These are phyloP conservation scores for Antennarius maculatus DNA, from an alignment of 2,797 vertebrate species.

Conservation along the genomic window DNA sequence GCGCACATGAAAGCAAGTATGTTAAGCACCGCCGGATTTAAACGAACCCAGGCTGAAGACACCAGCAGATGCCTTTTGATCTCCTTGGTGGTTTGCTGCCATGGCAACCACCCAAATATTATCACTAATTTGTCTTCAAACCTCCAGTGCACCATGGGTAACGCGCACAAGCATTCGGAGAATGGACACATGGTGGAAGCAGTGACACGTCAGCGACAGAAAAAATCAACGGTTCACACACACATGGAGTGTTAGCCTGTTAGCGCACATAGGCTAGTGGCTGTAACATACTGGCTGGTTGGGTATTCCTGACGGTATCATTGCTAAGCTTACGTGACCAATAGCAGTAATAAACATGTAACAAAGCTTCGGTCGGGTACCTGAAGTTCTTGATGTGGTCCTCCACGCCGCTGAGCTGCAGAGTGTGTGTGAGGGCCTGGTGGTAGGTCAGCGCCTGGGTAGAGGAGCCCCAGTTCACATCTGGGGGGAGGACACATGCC, in stretches of 20 bases:
- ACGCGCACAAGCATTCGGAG: neutral
- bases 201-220: too few relatives aligned
- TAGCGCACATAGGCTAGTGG: too few relatives aligned
- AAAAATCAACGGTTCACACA: too few relatives aligned
- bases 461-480: constrained; percentile 99
- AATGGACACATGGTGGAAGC: neutral
- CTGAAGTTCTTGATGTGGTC: constrained; percentile 99
- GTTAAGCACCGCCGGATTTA: constrained; percentile 71
- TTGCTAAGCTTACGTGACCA: neutral
- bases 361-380: constrained; percentile 66
- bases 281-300: neutral
- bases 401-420: constrained; percentile 94
- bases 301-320: neutral
- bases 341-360: too few relatives aligned
- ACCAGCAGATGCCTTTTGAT: constrained; percentile 65
- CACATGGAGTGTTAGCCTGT: neutral
- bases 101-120: constrained; percentile 51
- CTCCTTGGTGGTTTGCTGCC: constrained; percentile 55
- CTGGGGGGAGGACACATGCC: constrained; percentile 75
- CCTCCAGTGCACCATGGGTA: neutral
- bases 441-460: constrained; percentile 98
- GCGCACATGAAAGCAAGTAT: constrained; percentile 79
- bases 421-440: constrained; percentile 92
- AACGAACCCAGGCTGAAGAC: constrained; percentile 46
- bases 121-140: constrained; percentile 12